A percentile compares a stretch with the other conserved stretches of the same genome.
phyloP scores from a whole-genome alignment of 2,888 invertebrate genomes.

The Cerceris rybyensis region DNA sequence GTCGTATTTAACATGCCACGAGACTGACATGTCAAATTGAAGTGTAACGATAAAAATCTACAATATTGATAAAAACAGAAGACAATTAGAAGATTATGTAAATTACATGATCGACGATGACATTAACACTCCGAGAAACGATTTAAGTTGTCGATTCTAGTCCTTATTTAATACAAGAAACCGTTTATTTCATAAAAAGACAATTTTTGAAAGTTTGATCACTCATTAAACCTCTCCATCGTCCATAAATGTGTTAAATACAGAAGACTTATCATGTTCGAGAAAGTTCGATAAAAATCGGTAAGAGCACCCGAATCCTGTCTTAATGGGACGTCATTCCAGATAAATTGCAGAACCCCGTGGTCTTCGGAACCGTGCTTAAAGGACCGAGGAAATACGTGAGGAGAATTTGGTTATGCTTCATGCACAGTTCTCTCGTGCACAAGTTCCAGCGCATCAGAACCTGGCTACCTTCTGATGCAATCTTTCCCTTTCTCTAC shows the following conservation, averaged over 20 bases:
- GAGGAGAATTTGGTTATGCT: slow-evolving; percentile 70
- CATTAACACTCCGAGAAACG: not conserved
- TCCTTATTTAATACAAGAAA: slow-evolving; percentile 13
- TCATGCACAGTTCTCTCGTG: slow-evolving; percentile 14
- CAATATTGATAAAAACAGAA: too few species aligned
- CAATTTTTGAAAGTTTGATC: slow-evolving; percentile 60
- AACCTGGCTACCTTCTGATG: slow-evolving; percentile 42
- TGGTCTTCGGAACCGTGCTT: slow-evolving; percentile 34
- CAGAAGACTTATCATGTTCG: slow-evolving; percentile 40
- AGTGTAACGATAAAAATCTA: too few species aligned
- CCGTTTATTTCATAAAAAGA: slow-evolving; percentile 57
- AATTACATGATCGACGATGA: too few species aligned
- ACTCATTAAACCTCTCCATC: slow-evolving; percentile 61
- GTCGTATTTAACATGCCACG: too few species aligned
- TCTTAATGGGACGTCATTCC: slow-evolving; percentile 71
- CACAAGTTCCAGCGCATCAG: slow-evolving; percentile 41
- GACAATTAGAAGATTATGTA: too few species aligned
- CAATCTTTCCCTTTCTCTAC: slow-evolving; percentile 31
- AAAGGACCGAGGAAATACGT: slow-evolving; percentile 68
- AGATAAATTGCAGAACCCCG: slow-evolving; percentile 70
- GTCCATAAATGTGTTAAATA: slow-evolving; percentile 17
- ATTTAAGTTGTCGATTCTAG: too few species aligned
- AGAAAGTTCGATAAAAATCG: slow-evolving; percentile 55
- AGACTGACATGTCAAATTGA: too few species aligned
- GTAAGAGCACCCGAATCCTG: slow-evolving; percentile 58